These are phyloP conservation scores for Sebastes matsubarae DNA, from an alignment of 2,797 vertebrate species.

Conservation along the genomic window DNA sequence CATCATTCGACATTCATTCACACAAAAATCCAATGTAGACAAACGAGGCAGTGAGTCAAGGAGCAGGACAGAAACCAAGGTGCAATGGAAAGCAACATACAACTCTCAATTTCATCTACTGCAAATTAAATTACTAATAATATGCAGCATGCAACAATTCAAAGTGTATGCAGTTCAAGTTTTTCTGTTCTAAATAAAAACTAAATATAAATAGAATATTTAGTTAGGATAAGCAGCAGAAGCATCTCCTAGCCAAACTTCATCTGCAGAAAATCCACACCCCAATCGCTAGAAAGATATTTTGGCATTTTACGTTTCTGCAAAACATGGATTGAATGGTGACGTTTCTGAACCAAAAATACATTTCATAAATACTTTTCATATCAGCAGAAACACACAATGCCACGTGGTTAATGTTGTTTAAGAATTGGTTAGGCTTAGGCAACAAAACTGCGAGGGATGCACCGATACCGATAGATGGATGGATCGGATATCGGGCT, in stretches of 20 bases:
- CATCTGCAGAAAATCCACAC: not conserved
- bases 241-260: not conserved
- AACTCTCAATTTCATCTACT: not conserved
- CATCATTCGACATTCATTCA: not conserved
- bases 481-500: no score
- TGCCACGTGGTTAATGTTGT: no score
- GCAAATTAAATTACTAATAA: not conserved
- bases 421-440: no score
- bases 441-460: no score
- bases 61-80: not conserved
- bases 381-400: no score
- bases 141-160: not conserved
- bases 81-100: not conserved
- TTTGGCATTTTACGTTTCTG: no score
- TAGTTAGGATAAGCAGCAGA: not conserved
- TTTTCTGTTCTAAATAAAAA: not conserved
- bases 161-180: not conserved
- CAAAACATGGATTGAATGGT: no score
- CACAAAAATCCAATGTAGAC: no score
- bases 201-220: not conserved
- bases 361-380: no score
- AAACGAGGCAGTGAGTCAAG: not conserved
- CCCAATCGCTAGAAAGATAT: no score
- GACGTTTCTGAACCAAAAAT: no score
- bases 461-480: no score